Base-by-base conservation (phyloP, 2,888 invertebrate species). In the Melangyna quadrimaculata region DNA sequence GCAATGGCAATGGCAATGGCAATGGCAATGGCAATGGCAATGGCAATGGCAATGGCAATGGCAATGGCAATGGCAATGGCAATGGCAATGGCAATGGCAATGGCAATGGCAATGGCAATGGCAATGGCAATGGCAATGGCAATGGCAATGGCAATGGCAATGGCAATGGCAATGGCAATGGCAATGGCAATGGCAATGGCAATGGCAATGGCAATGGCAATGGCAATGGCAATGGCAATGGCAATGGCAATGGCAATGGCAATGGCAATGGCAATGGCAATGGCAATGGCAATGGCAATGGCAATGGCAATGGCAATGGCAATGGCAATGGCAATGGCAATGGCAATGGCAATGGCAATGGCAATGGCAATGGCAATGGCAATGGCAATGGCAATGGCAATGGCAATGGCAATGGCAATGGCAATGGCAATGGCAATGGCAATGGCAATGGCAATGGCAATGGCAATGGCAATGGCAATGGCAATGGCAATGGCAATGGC, bases 21-120 rank as follows among this genome's bases (percentile, higher is more conserved):
- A 55, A 55, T 55, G 55, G 10, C n/a, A 55, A 55, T 55, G 55
- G 14, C n/a, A 55, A 55, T 55, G 24, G 14, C n/a, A 55, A 55
- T 55, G 55, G 14, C n/a, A 55, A 55, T 55, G 55, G 14, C n/a
- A 55, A 55, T 24, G 55, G 10, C n/a, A 55, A 55, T 55, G 55
- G 14, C 27, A 55, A 55, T 55, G 55, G 14, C n/a, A 55, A 55
- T 55, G 55, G 14, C 27, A 45, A 45, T 45, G 45, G 14, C 17
- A 45, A 45, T 45, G 45, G 14, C 17, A 45, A 45, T 45, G 45
- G 14, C 17, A 45, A 45, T 45, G 45, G 14, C 17, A 45, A 45
- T 45, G 45, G 14, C 17, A 45, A 45, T 45, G 45, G 14, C 17
- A 45, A 45, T 45, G 45, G 14, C 17, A 45, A 45, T 45, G 45